Base-by-base conservation (phyloP, 2,113 vertebrate species). In the Setophaga petechia region DNA sequence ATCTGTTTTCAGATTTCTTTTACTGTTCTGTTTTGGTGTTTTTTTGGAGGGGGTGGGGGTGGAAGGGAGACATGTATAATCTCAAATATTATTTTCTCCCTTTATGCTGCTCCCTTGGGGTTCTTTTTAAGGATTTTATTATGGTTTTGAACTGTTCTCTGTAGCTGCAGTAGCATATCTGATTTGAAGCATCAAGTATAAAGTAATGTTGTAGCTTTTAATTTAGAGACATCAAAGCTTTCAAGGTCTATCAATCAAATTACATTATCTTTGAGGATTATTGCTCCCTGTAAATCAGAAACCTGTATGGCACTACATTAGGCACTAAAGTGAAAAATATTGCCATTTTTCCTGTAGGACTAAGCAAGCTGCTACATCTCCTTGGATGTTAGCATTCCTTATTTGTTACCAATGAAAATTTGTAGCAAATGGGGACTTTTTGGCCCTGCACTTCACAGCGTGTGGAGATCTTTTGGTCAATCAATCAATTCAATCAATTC, bases 1-100 rank as follows among this genome's bases (percentile, higher is more conserved):
- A 12, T 47, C 12, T 58, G 1, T 57, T 91, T 85, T 37, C 33
- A 31, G 18, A 43, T 27, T 41, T 49, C 4, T 80, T 44, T 59
- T 63, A 19, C 8, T 14, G 7, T 11, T 57, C 20, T 15, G 27
- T 54, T 33, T 55, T 33, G 12, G 31, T 8, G 3, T 21, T 33
- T 57, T 33, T 57, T 55, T 20, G 6, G 2, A 20, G 12, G 8
- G 0, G 0, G 15, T 15, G 5, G 9, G 5, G 20, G 7, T 33
- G 5, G 10, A 15, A 11, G 23, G 10, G 46, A 51, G 18, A 57
- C 2, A 0, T 23, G 2, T 59, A 15, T 20, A 49, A 67, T 51
- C 67, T 47, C 41, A 69, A 54, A 79, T 5, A 7, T 41, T 61
- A 11, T 51, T 91, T 92, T 77, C 65, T 81, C 9, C 30, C 10